A percentile compares a stretch with the other conserved stretches of the same genome.
phyloP scores from a whole-genome alignment of 2,888 invertebrate genomes.

The Harpagoxenus sublaevis region DNA sequence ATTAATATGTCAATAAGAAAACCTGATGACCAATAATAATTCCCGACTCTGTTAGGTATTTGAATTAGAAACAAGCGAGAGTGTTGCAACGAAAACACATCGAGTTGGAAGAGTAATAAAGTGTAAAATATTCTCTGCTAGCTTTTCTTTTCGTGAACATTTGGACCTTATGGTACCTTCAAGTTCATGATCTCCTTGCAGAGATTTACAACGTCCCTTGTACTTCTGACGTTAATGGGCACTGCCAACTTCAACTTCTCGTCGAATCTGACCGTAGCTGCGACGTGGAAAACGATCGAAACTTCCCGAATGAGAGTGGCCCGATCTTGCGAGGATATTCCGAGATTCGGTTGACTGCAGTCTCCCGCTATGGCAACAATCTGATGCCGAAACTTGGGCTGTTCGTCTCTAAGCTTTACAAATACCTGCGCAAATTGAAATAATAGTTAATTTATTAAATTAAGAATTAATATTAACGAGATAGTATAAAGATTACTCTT shows the following conservation, averaged over 20 bases:
- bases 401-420: conserved; percentile 87
- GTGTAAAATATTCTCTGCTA: neutral
- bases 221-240: conserved; percentile 91
- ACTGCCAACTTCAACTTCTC: conserved; percentile 91
- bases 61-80: neutral
- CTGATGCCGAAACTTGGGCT: conserved; percentile 89
- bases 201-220: conserved; percentile 89
- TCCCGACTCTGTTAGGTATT: neutral
- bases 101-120: neutral
- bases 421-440: conserved; percentile 87
- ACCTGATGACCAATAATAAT: neutral
- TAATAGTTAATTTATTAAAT: neutral
- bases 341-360: conserved; percentile 88
- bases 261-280: conserved; percentile 90
- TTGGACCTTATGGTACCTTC: conserved; percentile 85
- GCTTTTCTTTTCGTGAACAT: neutral
- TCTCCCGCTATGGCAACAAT: conserved; percentile 88
- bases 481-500: too few species aligned
- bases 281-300: conserved; percentile 88
- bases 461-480: neutral
- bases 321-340: conserved; percentile 88
- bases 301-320: conserved; percentile 87
- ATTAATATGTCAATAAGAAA: neutral
- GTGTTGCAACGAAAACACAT: neutral
- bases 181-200: conserved; percentile 90